These are phyloP conservation scores for Theretra japonica DNA, from an alignment of 2,888 invertebrate genomes.

Conservation along the genomic window DNA sequence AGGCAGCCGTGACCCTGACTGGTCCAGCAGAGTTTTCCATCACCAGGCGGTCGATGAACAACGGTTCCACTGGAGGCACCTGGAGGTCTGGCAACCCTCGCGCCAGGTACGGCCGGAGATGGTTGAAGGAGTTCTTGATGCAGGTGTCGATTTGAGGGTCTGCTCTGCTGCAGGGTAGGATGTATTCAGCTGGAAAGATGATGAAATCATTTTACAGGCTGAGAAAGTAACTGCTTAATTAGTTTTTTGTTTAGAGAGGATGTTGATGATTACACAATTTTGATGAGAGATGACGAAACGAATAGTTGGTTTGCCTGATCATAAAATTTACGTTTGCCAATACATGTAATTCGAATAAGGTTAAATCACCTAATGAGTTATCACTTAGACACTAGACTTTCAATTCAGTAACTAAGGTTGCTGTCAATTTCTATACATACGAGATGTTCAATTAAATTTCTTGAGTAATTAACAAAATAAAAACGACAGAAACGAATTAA, in stretches of 20 bases:
- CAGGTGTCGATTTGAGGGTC: constrained; percentile 88
- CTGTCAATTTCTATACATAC: background rate
- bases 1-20: constrained; percentile 89
- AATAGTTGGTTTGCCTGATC: too few relatives aligned
- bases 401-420: background rate
- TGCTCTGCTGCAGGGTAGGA: constrained; percentile 87
- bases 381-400: background rate
- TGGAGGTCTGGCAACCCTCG: constrained; percentile 89
- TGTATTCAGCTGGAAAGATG: constrained; percentile 88
- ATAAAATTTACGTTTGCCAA: too few relatives aligned
- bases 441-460: constrained; percentile 6
- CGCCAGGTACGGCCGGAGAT: constrained; percentile 88
- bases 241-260: too few relatives aligned
- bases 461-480: constrained; percentile 8
- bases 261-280: background rate
- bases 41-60: constrained; percentile 87
- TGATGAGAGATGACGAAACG: too few relatives aligned
- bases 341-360: background rate
- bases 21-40: constrained; percentile 93
- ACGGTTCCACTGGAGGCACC: constrained; percentile 90
- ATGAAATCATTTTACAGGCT: constrained; percentile 16
- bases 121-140: constrained; percentile 88
- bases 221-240: too few relatives aligned
- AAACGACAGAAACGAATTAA: background rate
- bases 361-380: background rate